Conservation (phyloP, 2,888 invertebrate species). For the Cataglyphis cursor region DNA sequence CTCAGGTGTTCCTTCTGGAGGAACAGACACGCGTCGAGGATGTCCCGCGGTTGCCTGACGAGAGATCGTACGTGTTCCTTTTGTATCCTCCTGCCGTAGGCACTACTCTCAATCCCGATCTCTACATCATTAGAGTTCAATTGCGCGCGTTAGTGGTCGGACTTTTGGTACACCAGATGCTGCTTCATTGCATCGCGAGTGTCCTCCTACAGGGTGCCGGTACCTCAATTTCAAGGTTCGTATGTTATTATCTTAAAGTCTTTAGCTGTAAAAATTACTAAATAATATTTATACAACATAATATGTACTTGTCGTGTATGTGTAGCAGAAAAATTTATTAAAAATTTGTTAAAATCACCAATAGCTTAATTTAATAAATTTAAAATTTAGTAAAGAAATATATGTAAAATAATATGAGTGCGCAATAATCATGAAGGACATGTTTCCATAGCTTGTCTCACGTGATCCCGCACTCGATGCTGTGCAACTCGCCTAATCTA, state of each 20-base stretch:
- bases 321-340: not conserved
- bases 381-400: not conserved
- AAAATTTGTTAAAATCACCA: not conserved
- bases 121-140: constrained; percentile 94
- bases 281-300: not conserved
- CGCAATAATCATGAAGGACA: not conserved
- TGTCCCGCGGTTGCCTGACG: constrained; percentile 88
- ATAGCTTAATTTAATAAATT: not conserved
- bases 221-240: constrained; percentile 89
- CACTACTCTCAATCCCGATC: constrained; percentile 91
- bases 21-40: constrained; percentile 87
- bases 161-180: constrained; percentile 96
- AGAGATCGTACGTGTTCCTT: constrained; percentile 95
- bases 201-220: constrained; percentile 93
- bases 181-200: constrained; percentile 96
- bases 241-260: constrained; percentile 54
- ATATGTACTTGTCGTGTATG: not conserved
- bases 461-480: constrained; percentile 83
- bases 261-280: not conserved
- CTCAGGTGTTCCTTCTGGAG: constrained; percentile 89
- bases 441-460: constrained; percentile 85
- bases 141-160: constrained; percentile 96
- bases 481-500: constrained; percentile 73
- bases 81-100: constrained; percentile 93
- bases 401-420: not conserved